A percentile compares a stretch with the other conserved stretches of the same genome.
Conservation (phyloP, 2,113 vertebrate species). For the Corythoichthys intestinalis region DNA sequence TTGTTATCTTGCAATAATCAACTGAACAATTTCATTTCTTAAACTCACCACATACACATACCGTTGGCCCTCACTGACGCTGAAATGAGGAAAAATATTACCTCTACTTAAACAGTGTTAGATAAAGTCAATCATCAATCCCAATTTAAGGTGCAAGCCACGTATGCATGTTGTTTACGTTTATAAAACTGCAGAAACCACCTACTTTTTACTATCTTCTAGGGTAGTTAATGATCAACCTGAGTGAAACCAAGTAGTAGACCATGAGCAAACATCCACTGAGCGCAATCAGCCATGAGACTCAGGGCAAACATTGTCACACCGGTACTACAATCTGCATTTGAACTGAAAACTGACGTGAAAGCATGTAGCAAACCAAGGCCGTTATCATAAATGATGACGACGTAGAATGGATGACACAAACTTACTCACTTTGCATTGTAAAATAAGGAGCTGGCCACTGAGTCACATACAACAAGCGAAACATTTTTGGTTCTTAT, state of each 20-base stretch:
- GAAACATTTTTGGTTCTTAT: neutral
- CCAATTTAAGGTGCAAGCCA: neutral
- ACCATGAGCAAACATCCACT: conserved; percentile 53
- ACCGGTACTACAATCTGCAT: conserved; percentile 11
- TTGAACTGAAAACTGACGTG: conserved; percentile 22
- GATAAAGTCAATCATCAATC: conserved; percentile 31
- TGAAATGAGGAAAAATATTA: neutral
- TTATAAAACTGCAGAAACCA: conserved; percentile 56
- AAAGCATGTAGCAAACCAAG: neutral
- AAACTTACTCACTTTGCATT: neutral
- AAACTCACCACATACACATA: too few relatives aligned
- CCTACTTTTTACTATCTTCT: conserved; percentile 34
- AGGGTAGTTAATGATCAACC: conserved; percentile 79
- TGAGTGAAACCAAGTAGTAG: conserved; percentile 74
- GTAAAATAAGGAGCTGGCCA: neutral
- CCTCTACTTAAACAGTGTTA: conserved; percentile 17
- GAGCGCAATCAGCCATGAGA: conserved; percentile 48
- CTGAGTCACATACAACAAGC: neutral
- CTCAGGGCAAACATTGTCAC: conserved; percentile 22
- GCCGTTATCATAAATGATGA: conserved; percentile 13
- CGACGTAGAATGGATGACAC: neutral
- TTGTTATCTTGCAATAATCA: too few relatives aligned
- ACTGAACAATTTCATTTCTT: too few relatives aligned
- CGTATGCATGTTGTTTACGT: conserved; percentile 24
- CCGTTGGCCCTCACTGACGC: neutral